phyloP scores from a whole-genome alignment of 2,888 invertebrate genomes.

The Venusia cambrica region DNA sequence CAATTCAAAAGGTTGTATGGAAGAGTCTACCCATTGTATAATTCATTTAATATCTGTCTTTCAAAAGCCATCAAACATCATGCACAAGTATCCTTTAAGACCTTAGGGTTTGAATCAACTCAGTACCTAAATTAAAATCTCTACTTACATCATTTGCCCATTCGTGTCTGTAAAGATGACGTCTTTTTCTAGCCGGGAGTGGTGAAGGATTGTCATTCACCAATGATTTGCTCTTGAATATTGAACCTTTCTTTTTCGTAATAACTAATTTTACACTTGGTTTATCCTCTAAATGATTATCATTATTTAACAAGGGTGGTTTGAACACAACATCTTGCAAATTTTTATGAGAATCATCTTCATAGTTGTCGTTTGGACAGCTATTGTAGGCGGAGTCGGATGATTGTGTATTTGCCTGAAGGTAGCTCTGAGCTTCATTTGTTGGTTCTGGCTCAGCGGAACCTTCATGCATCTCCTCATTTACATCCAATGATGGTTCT shows the following conservation, averaged over 20 bases:
- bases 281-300: slow-evolving; percentile 68
- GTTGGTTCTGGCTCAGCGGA: slow-evolving; percentile 36
- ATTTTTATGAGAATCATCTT: slow-evolving; percentile 61
- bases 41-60: too few species aligned
- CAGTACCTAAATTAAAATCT: neutral
- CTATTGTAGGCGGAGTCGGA: slow-evolving; percentile 71
- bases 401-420: slow-evolving; percentile 56
- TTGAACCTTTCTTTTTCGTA: slow-evolving; percentile 92
- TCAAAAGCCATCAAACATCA: too few species aligned
- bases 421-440: slow-evolving; percentile 52
- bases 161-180: slow-evolving; percentile 93
- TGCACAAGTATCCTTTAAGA: too few species aligned
- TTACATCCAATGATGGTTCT: slow-evolving; percentile 20
- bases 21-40: too few species aligned
- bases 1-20: too few species aligned
- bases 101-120: too few species aligned
- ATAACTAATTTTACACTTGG: slow-evolving; percentile 86
- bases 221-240: slow-evolving; percentile 91
- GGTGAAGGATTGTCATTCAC: slow-evolving; percentile 82
- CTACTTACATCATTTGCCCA: slow-evolving; percentile 89
- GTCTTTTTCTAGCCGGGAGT: slow-evolving; percentile 84
- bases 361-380: slow-evolving; percentile 69
- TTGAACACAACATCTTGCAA: slow-evolving; percentile 71
- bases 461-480: slow-evolving; percentile 40
- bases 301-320: slow-evolving; percentile 61